Evolutionary conservation across 2,113 vertebrate species (phyloP), one percentile per base, ranked within the genome.

Genomic region (Riparia riparia): DNA sequence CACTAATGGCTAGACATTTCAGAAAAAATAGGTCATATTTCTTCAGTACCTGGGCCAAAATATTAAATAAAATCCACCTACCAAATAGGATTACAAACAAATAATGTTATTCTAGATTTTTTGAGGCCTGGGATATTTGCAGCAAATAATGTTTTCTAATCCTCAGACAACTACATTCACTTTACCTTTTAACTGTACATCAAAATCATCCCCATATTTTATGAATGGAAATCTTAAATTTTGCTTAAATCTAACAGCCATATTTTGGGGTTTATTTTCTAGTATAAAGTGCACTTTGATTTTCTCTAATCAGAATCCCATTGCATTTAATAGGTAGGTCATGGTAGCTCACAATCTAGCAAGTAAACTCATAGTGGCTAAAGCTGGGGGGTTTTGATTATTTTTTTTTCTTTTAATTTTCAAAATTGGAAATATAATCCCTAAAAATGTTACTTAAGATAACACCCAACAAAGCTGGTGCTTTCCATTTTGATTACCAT

Each of bases 311-410:
- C 37, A 82, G 39, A 68, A 78, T 51, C 21, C 8, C 8, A 31
- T 34, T 50, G 17, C 31, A 45, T 70, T 77, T 73, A 90, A 74
- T 13, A 89, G 13, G 13, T 41, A 74, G 13, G 39, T 37, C 17
- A 28, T 9, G 2, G 42, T 44, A 78, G 31, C 19, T 70, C 70
- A 92, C 14, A 57, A n/a, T 53, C n/a, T 37, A 63, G 34, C 28
- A 74, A 34, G 24, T 29, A 56, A n/a, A 21, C 15, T 86, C 39
- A 61, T 16, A 49, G 15, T 53, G 11, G 14, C 63, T 47, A 61
- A 7, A 54, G 7, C 7, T n/a, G 28, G 14, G 5, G 3, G 2
- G 31, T 11, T 57, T 15, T 69, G 1, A 7, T 1, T 2, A 44
- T 37, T 37, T 37, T 37, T 37, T 37, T 24, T 32, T 64, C n/a